Conservation (phyloP, 1,140 invertebrate genomes). For the Drosophila lini region DNA sequence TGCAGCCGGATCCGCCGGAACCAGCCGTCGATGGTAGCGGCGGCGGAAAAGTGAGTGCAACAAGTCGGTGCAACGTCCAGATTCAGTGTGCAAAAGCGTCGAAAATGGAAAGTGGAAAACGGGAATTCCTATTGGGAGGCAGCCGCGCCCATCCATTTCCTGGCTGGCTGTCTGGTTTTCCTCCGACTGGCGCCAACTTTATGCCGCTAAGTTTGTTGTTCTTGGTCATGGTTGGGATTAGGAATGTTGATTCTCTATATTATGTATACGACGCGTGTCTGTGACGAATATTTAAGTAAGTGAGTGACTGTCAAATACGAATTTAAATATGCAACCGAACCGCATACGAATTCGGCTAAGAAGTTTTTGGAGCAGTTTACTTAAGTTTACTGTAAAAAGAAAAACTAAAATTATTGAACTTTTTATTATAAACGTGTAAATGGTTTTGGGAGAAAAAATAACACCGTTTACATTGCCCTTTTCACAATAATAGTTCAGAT, state of each 20-base stretch:
- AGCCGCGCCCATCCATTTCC: constrained; percentile 9
- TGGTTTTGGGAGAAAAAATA: background rate
- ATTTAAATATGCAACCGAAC: background rate
- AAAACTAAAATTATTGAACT: too few species aligned
- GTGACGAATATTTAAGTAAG: constrained; percentile 15
- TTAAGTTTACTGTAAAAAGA: background rate
- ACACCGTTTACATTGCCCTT: too few species aligned
- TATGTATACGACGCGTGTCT: constrained; percentile 25
- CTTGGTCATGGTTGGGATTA: constrained; percentile 17
- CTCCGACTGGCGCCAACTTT: constrained; percentile 73
- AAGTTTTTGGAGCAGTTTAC: background rate
- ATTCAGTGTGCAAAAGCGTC: constrained; percentile 18
- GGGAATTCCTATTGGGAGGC: constrained; percentile 3
- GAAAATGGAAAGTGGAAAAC: constrained; percentile 7
- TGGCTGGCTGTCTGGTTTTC: background rate
- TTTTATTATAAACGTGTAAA: background rate
- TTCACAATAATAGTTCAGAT: background rate
- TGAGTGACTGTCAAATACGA: background rate
- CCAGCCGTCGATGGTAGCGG: constrained; percentile 6
- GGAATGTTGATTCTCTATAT: constrained; percentile 1
- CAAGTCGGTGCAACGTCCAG: constrained; percentile 62
- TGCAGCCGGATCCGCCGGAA: constrained; percentile 37
- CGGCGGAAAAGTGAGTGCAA: constrained; percentile 72
- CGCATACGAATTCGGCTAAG: background rate
- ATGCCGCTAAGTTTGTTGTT: constrained; percentile 55